Evolutionary conservation across 35 echinoderm and acorn worm species (phyloP), one percentile per base, ranked within the genome.

Genomic region (Apostichopus californicus): DNA sequence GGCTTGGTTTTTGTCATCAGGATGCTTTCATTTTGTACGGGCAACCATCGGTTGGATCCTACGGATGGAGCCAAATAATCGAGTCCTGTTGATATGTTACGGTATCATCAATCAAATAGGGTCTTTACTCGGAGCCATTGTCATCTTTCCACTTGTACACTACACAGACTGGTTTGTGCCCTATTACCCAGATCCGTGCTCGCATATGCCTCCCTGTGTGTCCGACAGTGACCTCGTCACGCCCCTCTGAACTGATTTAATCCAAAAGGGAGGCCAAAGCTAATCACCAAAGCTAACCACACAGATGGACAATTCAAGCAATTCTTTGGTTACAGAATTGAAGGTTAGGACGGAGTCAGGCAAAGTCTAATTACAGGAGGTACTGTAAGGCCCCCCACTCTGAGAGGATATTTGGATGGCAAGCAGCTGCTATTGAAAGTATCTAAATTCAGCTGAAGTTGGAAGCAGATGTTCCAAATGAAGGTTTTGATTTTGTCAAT

Each of bases 121-220:
- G 46, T 91, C 93, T 13, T 59, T 94, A 14, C 11, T 94, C 7
- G 93, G 93, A 20, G 93, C 93, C 9, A 10, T 94, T 9, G 57
- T 94, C 54, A 94, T 90, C 64, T 94, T 94, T 73, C 93, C 93
- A 25, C 7, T 94, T 20, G 93, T 94, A 3, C 89, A 94, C 52
- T 80, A 79, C 15, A 81, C 71, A 11, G 55, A 91, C 34, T 77
- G 89, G 64, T 94, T 94, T 63, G 70, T 90, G 21, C 59, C 87
- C 1, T 86, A 87, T 22, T 93, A 93, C 54, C 73, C 56, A 5
- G 88, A 91, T 85, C 88, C 93, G 9, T 94, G 93, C 55, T 54
- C 77, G 6, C 73, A 92, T 58, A 80, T 53, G 57, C 12, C 75
- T 9, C 23, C 26, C n/a, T 92, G 90, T 56, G 78, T 83, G 81